Conservation (phyloP, 1,140 invertebrate species). For the Macrobrachium rosenbergii region DNA sequence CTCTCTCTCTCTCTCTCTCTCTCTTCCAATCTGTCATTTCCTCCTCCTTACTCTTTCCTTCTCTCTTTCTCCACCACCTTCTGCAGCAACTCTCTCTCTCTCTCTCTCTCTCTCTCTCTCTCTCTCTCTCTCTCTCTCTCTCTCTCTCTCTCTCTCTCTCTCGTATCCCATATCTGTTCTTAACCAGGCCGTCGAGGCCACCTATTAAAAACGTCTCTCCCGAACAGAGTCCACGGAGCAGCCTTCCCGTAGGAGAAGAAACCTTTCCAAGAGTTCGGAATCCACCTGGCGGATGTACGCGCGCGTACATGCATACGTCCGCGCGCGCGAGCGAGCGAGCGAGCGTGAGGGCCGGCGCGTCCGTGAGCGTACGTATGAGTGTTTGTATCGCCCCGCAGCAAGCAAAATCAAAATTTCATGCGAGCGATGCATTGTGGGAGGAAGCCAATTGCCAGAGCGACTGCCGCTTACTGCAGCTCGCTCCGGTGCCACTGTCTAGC, state of each 20-base stretch:
- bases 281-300: no score
- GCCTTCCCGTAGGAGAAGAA: no score
- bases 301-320: no score
- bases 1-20: no score
- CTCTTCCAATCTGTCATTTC: conserved; percentile 19
- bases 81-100: not conserved
- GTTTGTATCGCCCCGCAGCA: not conserved
- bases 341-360: not conserved
- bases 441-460: conserved; percentile 30
- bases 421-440: not conserved
- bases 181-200: no score
- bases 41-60: not conserved
- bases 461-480: conserved; percentile 33
- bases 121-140: no score
- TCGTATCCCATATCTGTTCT: no score
- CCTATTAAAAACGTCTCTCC: no score
- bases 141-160: no score
- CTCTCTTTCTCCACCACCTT: not conserved
- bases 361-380: not conserved
- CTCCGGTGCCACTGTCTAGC: conserved; percentile 16
- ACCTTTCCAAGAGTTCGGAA: no score
- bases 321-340: not conserved
- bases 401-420: conserved; percentile 10
- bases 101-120: not conserved
- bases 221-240: no score